Conservation (phyloP, 2,888 invertebrate species). For the Atrina japonica region DNA sequence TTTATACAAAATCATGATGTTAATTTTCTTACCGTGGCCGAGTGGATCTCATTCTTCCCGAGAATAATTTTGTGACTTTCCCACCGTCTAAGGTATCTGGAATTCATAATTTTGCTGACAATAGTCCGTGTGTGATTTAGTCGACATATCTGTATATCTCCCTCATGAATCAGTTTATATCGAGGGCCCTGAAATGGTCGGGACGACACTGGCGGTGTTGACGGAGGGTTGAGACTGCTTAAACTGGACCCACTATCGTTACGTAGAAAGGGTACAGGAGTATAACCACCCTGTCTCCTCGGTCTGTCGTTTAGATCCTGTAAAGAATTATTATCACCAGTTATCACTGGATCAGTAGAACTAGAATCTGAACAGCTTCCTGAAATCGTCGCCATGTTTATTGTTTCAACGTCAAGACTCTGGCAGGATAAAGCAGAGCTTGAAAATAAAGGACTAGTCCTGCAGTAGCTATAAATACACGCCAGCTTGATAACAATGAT, state of each 20-base stretch:
- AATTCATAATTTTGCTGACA: constrained; percentile 89
- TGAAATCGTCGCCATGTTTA: constrained; percentile 59
- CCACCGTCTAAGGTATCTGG: constrained; percentile 89
- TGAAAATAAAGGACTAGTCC: constrained; percentile 35
- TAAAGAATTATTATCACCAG: constrained; percentile 23
- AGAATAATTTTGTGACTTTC: constrained; percentile 88
- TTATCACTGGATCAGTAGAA: constrained; percentile 44
- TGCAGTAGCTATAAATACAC: constrained; percentile 44
- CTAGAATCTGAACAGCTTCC: constrained; percentile 51
- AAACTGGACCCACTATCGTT: constrained; percentile 38
- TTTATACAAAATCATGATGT: background rate
- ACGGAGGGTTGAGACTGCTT: constrained; percentile 29
- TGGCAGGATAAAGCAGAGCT: constrained; percentile 19
- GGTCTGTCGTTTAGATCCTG: constrained; percentile 15
- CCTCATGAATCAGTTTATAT: constrained; percentile 87
- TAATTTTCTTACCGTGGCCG: constrained; percentile 86
- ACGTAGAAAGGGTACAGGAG: constrained; percentile 22
- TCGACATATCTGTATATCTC: constrained; percentile 88
- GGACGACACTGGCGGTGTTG: constrained; percentile 26
- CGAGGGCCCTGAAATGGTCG: constrained; percentile 72
- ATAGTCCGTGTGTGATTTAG: constrained; percentile 89
- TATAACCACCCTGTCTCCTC: background rate
- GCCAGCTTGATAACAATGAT: constrained; percentile 36
- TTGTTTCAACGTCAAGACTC: constrained; percentile 25
- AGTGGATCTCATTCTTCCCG: constrained; percentile 86